Evolutionary conservation across 2,888 invertebrate species (phyloP), one percentile per base, ranked within the genome.

Genomic region (Caenorhabditis sp.): DNA sequence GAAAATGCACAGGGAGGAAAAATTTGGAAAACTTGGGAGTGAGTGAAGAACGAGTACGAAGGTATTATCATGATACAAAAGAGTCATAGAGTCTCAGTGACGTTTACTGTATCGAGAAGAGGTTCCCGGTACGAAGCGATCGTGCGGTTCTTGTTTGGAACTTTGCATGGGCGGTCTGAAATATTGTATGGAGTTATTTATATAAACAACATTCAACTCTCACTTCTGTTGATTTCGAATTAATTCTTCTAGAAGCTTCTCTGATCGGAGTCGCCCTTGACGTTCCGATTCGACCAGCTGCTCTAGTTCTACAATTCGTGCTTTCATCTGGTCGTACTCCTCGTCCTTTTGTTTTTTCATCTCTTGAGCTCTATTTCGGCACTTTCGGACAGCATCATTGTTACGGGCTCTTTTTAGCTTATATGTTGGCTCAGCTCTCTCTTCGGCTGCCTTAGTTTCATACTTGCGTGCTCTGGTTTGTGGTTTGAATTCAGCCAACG

Each of bases 371-470:
- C 87, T 86, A 24, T 79, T 81, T 35, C 88, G 70, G 44, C 83
- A 82, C 68, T 85, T 85, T 12, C 88, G 59, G 19, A 88, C 88
- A 6, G 88, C 88, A 61, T 88, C 88, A 56, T 88, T 88, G 76
- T 88, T 88, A 12, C 85, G 44, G 6, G 83, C 83, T 56, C 88
- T 68, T 76, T 88, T 88, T 2, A 88, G 69, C 47, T 86, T 82
- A 69, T 88, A 88, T 0, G 73, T 63, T 1, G 85, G 85, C 24
- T 84, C 73, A 7, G 70, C 76, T 70, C 86, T 88, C 56, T 86
- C 88, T 73, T 77, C 74, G 1, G 66, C 80, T 2, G 81, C 63
- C 70, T 86, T 86, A 41, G 82, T 54, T 6, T 75, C 19, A 70
- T 86, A 86, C 51, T 85, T 83, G 14, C 86, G 70, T 47, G 86